A percentile compares a stretch with the other conserved stretches of the same genome.
These are phyloP conservation scores for Anthopleura sola DNA, from an alignment of 64 coral and sea anemone genomes.

Conservation along the genomic window DNA sequence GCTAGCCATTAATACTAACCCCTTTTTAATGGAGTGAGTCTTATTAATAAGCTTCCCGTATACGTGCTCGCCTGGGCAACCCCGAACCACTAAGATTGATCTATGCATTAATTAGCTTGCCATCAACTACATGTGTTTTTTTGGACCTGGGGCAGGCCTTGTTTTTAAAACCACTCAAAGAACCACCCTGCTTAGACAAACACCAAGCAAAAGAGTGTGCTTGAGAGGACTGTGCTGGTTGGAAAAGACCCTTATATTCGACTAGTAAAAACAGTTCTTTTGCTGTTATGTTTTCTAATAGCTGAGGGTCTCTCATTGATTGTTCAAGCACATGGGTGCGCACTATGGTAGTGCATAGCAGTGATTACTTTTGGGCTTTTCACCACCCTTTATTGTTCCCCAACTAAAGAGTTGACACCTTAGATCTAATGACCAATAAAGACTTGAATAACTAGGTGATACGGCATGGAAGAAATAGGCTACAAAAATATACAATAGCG, in stretches of 20 bases:
- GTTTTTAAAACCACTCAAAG: not conserved
- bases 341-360: not conserved
- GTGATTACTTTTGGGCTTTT: not conserved
- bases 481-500: not conserved
- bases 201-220: conserved; percentile 14
- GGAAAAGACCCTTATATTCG: not conserved
- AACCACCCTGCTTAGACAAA: not conserved
- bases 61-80: conserved; percentile 87
- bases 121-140: conserved; percentile 43
- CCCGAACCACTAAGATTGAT: conserved; percentile 11
- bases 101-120: conserved; percentile 28
- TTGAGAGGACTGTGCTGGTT: not conserved
- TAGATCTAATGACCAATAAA: conserved; percentile 17
- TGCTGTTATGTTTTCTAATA: not conserved
- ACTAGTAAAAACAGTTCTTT: not conserved
- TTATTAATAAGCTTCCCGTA: conserved; percentile 66
- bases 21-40: conserved; percentile 85
- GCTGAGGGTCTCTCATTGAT: not conserved
- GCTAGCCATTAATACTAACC: conserved; percentile 87
- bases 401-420: not conserved
- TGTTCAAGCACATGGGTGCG: conserved; percentile 4
- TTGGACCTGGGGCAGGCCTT: not conserved
- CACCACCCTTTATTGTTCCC: not conserved
- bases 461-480: not conserved
- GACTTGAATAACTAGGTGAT: not conserved